These are phyloP conservation scores for Catharus minimus DNA, from an alignment of 2,113 vertebrate genomes.

Conservation along the genomic window DNA sequence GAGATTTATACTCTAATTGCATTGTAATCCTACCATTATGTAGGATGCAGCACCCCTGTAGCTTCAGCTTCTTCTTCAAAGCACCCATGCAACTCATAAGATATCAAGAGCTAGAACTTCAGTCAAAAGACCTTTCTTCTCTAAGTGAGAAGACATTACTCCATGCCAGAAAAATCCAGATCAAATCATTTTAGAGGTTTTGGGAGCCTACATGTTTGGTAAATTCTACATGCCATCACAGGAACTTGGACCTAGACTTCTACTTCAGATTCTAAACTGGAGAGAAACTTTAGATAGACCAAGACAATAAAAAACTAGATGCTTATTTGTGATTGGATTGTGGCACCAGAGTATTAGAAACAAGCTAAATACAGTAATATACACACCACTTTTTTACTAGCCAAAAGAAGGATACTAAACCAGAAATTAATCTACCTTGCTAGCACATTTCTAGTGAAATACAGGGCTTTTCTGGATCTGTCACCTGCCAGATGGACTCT, in stretches of 20 bases:
- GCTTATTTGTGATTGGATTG: not conserved
- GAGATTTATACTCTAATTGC: not conserved
- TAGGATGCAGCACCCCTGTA: not conserved
- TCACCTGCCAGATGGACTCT: not conserved
- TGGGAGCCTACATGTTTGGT: not conserved
- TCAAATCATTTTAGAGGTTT: not conserved
- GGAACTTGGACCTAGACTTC: not conserved
- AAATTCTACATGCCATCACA: not conserved
- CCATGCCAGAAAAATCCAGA: not conserved
- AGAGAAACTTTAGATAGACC: not conserved
- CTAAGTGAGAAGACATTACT: not conserved
- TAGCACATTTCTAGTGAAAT: not conserved
- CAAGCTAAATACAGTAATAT: not conserved
- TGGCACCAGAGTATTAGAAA: not conserved
- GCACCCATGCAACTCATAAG: not conserved
- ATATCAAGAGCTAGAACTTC: not conserved
- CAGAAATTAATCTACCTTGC: not conserved
- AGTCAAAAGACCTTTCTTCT: not conserved
- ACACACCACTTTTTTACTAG: not conserved
- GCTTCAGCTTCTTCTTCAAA: not conserved
- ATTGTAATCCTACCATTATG: not conserved
- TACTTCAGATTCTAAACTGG: not conserved
- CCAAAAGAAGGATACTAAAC: not conserved
- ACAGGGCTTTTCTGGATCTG: not conserved
- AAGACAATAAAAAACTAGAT: not conserved